These are phyloP conservation scores for Chiloscyllium punctatum DNA, from an alignment of 2,797 vertebrate genomes.

Conservation along the genomic window DNA sequence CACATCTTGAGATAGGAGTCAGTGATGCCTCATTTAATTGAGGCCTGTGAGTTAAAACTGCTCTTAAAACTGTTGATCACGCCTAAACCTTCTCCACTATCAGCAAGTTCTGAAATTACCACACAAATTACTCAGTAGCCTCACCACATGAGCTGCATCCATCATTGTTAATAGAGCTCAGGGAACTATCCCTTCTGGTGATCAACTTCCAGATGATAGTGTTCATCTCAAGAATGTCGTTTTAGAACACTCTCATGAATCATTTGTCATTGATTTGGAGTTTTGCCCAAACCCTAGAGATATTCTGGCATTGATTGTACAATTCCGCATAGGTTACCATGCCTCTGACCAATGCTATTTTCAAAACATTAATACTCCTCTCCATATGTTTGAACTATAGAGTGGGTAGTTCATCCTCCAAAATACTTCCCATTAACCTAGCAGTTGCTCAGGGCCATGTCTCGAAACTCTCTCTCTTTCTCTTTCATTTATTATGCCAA, in stretches of 20 bases:
- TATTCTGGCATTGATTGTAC: neutral
- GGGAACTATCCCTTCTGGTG: neutral
- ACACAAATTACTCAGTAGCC: neutral
- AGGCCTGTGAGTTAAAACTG: too few relatives aligned
- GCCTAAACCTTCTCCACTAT: neutral
- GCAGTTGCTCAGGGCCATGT: neutral
- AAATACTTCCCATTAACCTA: neutral
- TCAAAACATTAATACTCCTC: neutral
- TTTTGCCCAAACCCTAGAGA: neutral
- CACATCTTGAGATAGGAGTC: too few relatives aligned
- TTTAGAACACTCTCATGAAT: neutral
- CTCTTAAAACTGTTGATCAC: neutral
- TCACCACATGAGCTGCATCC: neutral
- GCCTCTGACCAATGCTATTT: neutral
- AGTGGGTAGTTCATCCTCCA: neutral
- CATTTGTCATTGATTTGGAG: neutral
- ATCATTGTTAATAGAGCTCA: neutral
- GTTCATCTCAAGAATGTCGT: neutral
- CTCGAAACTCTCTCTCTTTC: neutral
- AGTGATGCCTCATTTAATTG: too few relatives aligned
- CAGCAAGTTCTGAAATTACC: neutral
- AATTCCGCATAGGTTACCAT: neutral
- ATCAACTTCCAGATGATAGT: neutral
- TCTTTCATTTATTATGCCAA: neutral
- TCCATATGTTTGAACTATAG: neutral